Percentiles rank a stretch among this genome's conserved stretches.
Conservation (phyloP, 2,888 invertebrate genomes). For the Agrotis segetum region DNA sequence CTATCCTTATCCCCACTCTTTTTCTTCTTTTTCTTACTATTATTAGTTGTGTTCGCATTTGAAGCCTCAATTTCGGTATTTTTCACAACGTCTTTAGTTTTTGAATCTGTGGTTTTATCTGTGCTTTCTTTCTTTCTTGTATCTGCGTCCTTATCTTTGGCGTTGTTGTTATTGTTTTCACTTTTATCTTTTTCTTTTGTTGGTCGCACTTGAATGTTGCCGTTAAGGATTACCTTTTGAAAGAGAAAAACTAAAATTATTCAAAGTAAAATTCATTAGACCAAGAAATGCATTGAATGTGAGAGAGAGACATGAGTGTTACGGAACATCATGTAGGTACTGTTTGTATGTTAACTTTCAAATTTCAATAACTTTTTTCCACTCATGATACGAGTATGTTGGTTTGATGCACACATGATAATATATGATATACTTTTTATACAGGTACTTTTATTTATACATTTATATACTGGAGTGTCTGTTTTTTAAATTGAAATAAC, state of each 20-base stretch:
- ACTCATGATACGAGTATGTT: too few species aligned
- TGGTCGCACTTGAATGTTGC: background rate
- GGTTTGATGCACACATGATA: too few species aligned
- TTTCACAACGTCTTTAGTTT: constrained; percentile 7
- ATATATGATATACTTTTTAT: too few species aligned
- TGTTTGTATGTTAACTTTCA: too few species aligned
- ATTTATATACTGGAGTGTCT: too few species aligned
- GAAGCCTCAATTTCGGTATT: constrained; percentile 18
- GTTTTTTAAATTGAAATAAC: too few species aligned
- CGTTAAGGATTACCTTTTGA: constrained; percentile 4
- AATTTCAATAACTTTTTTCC: too few species aligned
- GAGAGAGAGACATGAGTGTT: too few species aligned
- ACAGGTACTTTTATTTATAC: too few species aligned
- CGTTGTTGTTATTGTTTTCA: background rate
- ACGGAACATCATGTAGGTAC: too few species aligned
- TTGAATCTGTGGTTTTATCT: background rate
- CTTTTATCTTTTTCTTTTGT: background rate
- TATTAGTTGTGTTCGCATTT: background rate
- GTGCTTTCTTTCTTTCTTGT: background rate
- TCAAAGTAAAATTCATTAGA: too few species aligned
- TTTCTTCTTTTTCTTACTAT: constrained; percentile 61
- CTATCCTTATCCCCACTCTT: constrained; percentile 65
- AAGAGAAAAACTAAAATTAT: background rate
- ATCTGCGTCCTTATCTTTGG: background rate
- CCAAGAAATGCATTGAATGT: too few species aligned